Percentiles rank a stretch among this genome's conserved stretches.
These are phyloP conservation scores for Mesoligia furuncula DNA, from an alignment of 2,888 invertebrate genomes.

Conservation along the genomic window DNA sequence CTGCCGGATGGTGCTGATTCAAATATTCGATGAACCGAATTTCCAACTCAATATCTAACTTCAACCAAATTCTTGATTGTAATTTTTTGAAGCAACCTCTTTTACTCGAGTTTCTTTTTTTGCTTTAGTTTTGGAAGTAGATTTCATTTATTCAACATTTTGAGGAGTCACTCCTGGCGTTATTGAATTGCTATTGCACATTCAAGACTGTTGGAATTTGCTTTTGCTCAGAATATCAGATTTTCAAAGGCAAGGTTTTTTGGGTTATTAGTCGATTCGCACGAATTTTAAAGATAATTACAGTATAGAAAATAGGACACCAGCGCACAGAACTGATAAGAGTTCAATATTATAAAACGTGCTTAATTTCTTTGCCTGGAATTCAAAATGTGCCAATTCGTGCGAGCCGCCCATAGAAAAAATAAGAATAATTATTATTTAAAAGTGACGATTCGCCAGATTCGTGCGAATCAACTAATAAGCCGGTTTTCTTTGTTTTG, in stretches of 20 bases:
- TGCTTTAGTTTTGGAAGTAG: conserved; percentile 6
- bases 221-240: neutral
- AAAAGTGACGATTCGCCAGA: neutral
- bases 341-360: neutral
- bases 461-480: neutral
- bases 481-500: conserved; percentile 1
- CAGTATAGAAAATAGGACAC: neutral
- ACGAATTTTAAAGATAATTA: neutral
- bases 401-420: neutral
- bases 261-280: neutral
- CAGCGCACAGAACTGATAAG: neutral
- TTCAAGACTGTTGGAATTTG: conserved; percentile 7
- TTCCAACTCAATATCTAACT: conserved; percentile 23
- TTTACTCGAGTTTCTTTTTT: conserved; percentile 5
- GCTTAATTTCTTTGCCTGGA: neutral
- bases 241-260: neutral
- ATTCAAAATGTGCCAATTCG: neutral
- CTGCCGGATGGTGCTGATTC: conserved; percentile 41
- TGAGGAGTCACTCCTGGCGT: conserved; percentile 1
- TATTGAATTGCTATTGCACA: conserved; percentile 9
- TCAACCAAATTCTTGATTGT: conserved; percentile 12
- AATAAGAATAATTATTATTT: neutral
- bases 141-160: conserved; percentile 24
- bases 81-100: conserved; percentile 25
- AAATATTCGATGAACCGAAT: conserved; percentile 31